Conservation (phyloP, 2,797 vertebrate species). For the Cephalopachus bancanus region DNA sequence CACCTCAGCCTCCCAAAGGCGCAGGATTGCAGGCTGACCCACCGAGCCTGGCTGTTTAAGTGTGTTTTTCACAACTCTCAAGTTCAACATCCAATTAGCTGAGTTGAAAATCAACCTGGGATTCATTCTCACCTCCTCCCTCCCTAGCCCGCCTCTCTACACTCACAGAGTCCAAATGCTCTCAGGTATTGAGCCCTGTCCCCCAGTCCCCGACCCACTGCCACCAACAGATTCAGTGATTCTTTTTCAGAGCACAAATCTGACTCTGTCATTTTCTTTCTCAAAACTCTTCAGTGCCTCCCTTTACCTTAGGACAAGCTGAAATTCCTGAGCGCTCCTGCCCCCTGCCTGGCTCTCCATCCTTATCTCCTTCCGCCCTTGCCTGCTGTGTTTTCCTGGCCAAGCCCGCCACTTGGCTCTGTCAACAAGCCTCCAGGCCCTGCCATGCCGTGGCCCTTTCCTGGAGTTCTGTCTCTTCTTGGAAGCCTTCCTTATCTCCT, state of each 20-base stretch:
- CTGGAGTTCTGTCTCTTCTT: neutral
- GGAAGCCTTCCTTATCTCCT: neutral
- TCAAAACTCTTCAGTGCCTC: neutral
- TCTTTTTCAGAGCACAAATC: neutral
- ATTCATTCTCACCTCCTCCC: neutral
- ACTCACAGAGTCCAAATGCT: neutral
- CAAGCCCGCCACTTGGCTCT: neutral
- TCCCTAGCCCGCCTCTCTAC: neutral
- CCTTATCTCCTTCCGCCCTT: no score
- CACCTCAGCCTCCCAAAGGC: no score
- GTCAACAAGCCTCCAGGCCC: neutral
- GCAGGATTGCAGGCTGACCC: no score
- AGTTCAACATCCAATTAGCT: neutral
- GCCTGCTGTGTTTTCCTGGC: neutral
- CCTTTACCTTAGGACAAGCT: neutral
- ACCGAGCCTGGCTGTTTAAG: no score
- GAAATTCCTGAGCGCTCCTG: neutral
- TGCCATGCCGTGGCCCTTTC: neutral
- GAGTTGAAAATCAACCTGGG: neutral
- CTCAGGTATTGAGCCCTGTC: neutral
- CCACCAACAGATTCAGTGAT: neutral
- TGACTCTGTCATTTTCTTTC: neutral
- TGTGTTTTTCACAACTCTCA: neutral
- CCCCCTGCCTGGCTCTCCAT: neutral
- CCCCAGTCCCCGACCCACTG: neutral